These are phyloP conservation scores for Syrrhaptes paradoxus DNA, from an alignment of 2,113 vertebrate genomes.

Conservation along the genomic window DNA sequence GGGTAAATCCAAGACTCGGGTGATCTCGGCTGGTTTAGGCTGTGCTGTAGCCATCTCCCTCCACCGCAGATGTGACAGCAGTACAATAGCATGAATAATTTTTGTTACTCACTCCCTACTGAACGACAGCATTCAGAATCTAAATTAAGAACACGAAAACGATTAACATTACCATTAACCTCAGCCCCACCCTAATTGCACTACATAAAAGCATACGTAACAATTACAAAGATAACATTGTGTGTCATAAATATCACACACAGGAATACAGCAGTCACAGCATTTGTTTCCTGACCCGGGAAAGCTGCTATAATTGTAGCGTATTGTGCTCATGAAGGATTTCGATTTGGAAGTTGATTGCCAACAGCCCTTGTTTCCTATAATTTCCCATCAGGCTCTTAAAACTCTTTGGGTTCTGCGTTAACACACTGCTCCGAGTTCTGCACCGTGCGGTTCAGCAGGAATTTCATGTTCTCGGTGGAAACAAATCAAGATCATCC, in stretches of 20 bases:
- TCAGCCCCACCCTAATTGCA: constrained; percentile 9
- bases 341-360: background rate
- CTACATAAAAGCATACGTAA: constrained; percentile 2
- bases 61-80: background rate
- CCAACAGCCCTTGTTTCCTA: background rate
- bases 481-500: background rate
- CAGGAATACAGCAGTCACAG: background rate
- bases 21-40: background rate
- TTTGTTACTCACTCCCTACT: background rate
- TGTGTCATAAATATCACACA: constrained; percentile 61
- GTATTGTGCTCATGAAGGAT: background rate
- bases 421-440: rapidly evolving
- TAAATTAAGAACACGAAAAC: constrained; percentile 23
- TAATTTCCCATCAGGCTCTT: background rate
- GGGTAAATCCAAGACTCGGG: background rate
- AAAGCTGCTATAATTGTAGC: background rate
- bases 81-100: background rate
- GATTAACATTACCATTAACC: constrained; percentile 19
- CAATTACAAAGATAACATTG: constrained; percentile 59
- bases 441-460: background rate
- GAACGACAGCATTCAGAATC: background rate
- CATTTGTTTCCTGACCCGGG: constrained; percentile 5
- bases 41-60: background rate
- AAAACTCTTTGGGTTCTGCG: background rate
- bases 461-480: background rate